Percentiles rank a stretch among this genome's conserved stretches.
These are phyloP conservation scores for Microplitis mediator DNA, from an alignment of 1,140 invertebrate genomes.

Conservation along the genomic window DNA sequence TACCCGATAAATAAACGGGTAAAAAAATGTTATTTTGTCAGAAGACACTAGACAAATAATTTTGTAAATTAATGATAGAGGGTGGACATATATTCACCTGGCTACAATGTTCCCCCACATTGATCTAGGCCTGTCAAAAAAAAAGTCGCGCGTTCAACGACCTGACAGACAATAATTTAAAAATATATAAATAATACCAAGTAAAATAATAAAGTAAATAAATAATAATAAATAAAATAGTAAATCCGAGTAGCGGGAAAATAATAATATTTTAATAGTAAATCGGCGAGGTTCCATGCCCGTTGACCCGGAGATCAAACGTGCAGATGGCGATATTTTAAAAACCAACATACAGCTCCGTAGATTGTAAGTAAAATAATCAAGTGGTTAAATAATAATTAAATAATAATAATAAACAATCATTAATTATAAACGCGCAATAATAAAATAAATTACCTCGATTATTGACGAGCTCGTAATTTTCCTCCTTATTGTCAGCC, in stretches of 20 bases:
- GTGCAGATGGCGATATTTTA: constrained; percentile 48
- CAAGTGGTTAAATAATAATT: not conserved
- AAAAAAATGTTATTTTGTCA: no score
- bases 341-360: constrained; percentile 29
- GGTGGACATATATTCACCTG: constrained; percentile 18
- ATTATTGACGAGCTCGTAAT: constrained; percentile 63
- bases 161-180: constrained; percentile 10
- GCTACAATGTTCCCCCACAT: constrained; percentile 10
- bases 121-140: constrained; percentile 20
- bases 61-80: not conserved
- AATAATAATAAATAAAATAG: not conserved
- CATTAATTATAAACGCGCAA: constrained; percentile 24
- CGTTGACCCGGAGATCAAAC: constrained; percentile 27
- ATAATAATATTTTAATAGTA: constrained; percentile 6
- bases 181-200: no score
- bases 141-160: constrained; percentile 23
- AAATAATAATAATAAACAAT: not conserved
- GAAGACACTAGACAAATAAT: no score
- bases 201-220: not conserved
- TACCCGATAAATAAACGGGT: no score
- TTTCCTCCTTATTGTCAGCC: constrained; percentile 68
- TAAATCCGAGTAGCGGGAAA: not conserved
- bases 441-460: constrained; percentile 59
- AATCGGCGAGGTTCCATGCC: constrained; percentile 31
- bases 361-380: not conserved